These are phyloP conservation scores for Heteronetta atricapilla DNA, from an alignment of 2,113 vertebrate genomes.

Conservation along the genomic window DNA sequence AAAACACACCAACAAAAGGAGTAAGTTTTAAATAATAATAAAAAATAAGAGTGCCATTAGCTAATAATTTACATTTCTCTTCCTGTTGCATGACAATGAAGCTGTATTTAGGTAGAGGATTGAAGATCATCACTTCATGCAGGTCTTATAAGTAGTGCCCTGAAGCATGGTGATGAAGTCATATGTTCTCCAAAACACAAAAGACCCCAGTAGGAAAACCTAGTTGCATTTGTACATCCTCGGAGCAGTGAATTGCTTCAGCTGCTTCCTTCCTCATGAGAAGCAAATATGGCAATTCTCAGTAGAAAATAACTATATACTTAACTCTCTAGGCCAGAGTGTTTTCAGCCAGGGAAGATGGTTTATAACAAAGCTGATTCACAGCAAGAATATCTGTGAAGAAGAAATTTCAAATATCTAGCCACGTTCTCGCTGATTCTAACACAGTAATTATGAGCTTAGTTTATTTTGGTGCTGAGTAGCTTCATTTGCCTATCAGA, in stretches of 20 bases:
- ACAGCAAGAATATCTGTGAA: neutral
- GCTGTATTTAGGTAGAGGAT: neutral
- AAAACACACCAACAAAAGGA: neutral
- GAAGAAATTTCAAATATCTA: neutral
- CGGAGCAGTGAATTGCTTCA: neutral
- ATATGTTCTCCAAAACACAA: neutral
- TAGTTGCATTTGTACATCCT: neutral
- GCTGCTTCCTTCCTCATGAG: rapidly evolving
- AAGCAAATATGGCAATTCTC: neutral
- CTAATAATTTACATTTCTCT: neutral
- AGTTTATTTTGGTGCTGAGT: neutral
- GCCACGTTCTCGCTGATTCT: neutral
- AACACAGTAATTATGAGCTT: neutral
- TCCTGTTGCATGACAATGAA: neutral
- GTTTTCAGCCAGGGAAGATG: neutral
- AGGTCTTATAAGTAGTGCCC: neutral
- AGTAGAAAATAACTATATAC: neutral
- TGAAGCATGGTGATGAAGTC: neutral
- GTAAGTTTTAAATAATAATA: neutral
- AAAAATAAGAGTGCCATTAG: neutral
- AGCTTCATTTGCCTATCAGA: neutral
- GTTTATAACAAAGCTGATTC: neutral
- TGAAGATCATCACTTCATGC: neutral
- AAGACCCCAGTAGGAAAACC: neutral
- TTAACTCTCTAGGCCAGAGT: neutral